Base-by-base conservation (phyloP, 2,113 vertebrate species). In the Perca schrenkii region DNA sequence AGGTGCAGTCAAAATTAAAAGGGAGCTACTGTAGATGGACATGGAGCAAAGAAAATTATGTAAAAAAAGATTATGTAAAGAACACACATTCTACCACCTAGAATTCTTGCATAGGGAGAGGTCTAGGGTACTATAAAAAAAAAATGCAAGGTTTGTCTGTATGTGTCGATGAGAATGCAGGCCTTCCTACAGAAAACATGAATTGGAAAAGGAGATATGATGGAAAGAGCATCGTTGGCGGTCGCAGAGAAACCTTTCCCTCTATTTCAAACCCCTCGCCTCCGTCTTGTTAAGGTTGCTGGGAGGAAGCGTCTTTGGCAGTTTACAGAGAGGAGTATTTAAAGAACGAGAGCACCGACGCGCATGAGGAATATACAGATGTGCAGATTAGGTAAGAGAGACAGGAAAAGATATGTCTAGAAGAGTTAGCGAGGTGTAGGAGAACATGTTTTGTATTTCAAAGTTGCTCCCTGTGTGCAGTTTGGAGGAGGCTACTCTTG, bases 401-500 rank as follows among this genome's bases (percentile, higher is more conserved):
- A 63, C 61, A 36, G 65, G 22, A 65, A 43, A 54, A 40, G 57
- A 66, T 21, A 11, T 1, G 15, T 50, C 47, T 21, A 8, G 64
- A 8, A 53, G 58, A 74, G 63, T 28, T 21, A 56, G 63, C 14
- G 12, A 67, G 66, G 65, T 76, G 76, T 54, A 69, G 64, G 57
- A 74, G 47, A 74, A 40, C 43, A 70, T 63, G 67, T 77, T 80
- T 82, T 77, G 61, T 80, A 54, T 87, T 90, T 85, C 78, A 86
- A 82, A 80, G 86, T 62, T 84, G 76, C 31, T 77, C 77, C 86
- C 61, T 80, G 68, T 64, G 77, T 83, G 68, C 64, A 49, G 74
- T 64, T 67, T 63, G 58, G 64, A 91, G 73, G 88, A 91, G 75
- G 62, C 46, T 19, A 57, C 76, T 80, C 62, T 86, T 82, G n/a